Conservation (phyloP, 2,888 invertebrate genomes). For the Frankliniella fusca region DNA sequence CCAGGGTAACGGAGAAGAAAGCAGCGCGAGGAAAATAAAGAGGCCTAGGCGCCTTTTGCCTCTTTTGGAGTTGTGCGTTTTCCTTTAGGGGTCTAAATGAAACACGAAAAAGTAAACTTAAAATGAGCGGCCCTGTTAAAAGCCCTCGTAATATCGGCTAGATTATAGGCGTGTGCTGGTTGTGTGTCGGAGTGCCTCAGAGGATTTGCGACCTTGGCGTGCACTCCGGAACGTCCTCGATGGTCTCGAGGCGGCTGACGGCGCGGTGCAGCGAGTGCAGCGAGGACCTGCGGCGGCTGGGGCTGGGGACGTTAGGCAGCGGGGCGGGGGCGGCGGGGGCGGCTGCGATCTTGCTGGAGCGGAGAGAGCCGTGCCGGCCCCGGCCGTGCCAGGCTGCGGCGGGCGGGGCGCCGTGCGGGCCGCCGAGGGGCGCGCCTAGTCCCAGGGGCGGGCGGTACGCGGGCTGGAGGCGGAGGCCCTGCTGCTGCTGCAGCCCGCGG, state of each 20-base stretch:
- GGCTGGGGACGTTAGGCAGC: no score
- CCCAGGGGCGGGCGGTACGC: neutral
- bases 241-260: conserved; percentile 13
- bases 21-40: no score
- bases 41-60: no score
- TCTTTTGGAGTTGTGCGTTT: no score
- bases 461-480: neutral
- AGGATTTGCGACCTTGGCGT: neutral
- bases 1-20: no score
- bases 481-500: conserved; percentile 2
- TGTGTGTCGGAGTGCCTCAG: no score
- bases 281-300: neutral
- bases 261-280: neutral
- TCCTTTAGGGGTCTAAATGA: no score
- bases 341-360: neutral
- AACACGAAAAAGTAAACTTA: no score
- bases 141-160: no score
- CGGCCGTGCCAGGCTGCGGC: neutral
- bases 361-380: neutral
- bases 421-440: neutral
- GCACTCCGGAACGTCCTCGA: conserved; percentile 16
- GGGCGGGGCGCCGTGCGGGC: neutral
- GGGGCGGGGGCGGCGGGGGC: neutral
- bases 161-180: no score
- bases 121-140: no score